phyloP scores from a whole-genome alignment of 2,113 vertebrate genomes.

The Stegastes partitus region DNA sequence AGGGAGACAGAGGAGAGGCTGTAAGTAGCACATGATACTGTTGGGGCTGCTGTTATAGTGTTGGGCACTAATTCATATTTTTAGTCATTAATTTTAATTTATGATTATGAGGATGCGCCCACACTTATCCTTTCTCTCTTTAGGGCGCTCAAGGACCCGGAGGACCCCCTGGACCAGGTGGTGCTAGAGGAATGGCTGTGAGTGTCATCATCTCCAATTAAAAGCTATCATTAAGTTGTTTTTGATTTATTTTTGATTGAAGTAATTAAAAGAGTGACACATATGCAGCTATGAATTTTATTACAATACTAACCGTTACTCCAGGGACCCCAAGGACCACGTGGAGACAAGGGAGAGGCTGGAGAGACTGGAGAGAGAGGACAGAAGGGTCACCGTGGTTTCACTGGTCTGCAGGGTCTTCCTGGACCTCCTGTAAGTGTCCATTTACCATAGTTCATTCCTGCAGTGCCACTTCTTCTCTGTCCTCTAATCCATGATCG shows the following conservation, averaged over 20 bases:
- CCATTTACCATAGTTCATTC: not conserved
- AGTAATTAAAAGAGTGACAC: not conserved
- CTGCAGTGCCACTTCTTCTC: not conserved
- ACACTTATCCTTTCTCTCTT: not conserved
- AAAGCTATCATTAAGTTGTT: not conserved
- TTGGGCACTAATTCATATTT: not conserved
- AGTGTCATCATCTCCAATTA: conserved; percentile 73
- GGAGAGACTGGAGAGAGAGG: conserved; percentile 96
- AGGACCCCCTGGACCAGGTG: conserved; percentile 92
- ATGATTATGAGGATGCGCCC: not conserved
- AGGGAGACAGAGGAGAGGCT: conserved; percentile 96
- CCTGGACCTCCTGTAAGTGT: conserved; percentile 95
- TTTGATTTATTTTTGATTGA: not conserved
- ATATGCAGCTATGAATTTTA: conserved; percentile 13
- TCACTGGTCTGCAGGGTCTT: conserved; percentile 97
- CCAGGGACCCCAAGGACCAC: conserved; percentile 96
- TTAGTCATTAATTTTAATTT: not conserved
- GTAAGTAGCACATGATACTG: conserved; percentile 82
- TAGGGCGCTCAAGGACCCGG: conserved; percentile 96
- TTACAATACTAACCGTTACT: conserved; percentile 6
- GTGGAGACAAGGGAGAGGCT: conserved; percentile 97
- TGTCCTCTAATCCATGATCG: conserved; percentile 1
- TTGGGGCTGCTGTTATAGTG: not conserved
- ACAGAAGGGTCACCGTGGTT: conserved; percentile 96
- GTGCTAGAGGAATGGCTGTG: conserved; percentile 94